Evolutionary conservation across 2,888 invertebrate species (phyloP).

Genomic region (Iphiclides podalirius): DNA sequence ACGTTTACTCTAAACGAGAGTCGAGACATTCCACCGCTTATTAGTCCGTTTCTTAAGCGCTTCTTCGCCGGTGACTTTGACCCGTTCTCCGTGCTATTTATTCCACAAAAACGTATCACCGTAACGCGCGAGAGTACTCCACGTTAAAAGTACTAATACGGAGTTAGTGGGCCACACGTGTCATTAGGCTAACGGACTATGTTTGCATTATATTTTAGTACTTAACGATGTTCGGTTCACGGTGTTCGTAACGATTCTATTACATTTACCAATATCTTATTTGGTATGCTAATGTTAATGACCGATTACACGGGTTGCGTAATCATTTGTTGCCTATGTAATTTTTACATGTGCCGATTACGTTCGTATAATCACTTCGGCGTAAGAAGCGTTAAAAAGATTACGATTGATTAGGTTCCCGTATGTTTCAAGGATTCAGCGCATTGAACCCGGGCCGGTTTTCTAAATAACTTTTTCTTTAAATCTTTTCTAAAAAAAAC

Average conservation of each 20-base stretch:
- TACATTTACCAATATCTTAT: constrained; percentile 1
- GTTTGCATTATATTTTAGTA: constrained; percentile 56
- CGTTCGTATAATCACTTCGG: constrained; percentile 25
- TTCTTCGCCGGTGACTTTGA: constrained; percentile 61
- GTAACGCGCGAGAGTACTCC: constrained; percentile 63
- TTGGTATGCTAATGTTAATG: neutral
- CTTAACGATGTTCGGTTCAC: constrained; percentile 25
- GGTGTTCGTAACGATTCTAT: neutral
- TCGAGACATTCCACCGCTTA: constrained; percentile 43
- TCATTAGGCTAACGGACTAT: constrained; percentile 70
- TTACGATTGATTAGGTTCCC: constrained; percentile 57
- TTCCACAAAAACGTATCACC: constrained; percentile 59
- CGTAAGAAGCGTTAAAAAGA: constrained; percentile 50
- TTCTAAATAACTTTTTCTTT: no score
- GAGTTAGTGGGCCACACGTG: constrained; percentile 66
- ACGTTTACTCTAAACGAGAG: constrained; percentile 35
- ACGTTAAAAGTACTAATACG: constrained; percentile 48
- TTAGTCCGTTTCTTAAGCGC: constrained; percentile 40
- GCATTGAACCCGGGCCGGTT: constrained; percentile 46
- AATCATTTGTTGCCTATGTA: neutral
- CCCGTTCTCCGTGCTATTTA: constrained; percentile 62
- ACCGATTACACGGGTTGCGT: neutral
- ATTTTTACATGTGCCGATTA: constrained; percentile 22
- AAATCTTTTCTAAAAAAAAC: no score
- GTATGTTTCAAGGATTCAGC: constrained; percentile 59